phyloP scores from a whole-genome alignment of 2,888 invertebrate genomes.

The Mellilla xanthometata region DNA sequence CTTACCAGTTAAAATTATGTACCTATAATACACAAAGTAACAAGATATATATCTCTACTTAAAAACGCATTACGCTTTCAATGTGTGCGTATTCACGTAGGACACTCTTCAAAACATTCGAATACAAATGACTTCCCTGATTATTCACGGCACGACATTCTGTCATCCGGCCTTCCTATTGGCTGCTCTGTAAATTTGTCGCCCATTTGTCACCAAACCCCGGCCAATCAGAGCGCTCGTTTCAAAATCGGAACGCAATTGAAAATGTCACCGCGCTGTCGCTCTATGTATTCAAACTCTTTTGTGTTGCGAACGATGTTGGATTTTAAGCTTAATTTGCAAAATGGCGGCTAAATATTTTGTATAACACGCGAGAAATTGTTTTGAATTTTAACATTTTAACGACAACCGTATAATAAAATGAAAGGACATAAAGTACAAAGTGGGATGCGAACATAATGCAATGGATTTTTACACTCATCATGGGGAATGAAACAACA shows the following conservation, averaged over 20 bases:
- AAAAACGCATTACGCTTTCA: not conserved
- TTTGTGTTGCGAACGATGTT: constrained; percentile 40
- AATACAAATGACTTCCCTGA: constrained; percentile 41
- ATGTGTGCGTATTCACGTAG: constrained; percentile 5
- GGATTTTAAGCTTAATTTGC: constrained; percentile 17
- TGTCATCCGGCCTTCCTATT: constrained; percentile 49
- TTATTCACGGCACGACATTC: constrained; percentile 51
- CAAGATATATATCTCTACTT: not conserved
- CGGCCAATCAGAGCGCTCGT: constrained; percentile 57
- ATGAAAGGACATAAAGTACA: constrained; percentile 2
- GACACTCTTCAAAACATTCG: constrained; percentile 27
- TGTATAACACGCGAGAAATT: not conserved
- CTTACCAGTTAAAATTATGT: too few relatives aligned
- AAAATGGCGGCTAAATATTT: constrained; percentile 7
- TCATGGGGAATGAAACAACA: constrained; percentile 72
- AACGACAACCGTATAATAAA: not conserved
- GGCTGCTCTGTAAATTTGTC: constrained; percentile 62
- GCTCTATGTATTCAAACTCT: constrained; percentile 49
- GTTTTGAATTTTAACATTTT: not conserved
- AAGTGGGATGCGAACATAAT: constrained; percentile 41
- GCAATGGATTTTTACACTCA: constrained; percentile 70
- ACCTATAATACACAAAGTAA: too few relatives aligned
- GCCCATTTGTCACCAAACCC: constrained; percentile 79
- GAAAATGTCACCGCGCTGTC: constrained; percentile 65
- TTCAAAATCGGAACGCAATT: constrained; percentile 61